Percentiles rank a stretch among this genome's conserved stretches.
phyloP scores from a whole-genome alignment of 2,113 vertebrate species.

The Burhinus oedicnemus region DNA sequence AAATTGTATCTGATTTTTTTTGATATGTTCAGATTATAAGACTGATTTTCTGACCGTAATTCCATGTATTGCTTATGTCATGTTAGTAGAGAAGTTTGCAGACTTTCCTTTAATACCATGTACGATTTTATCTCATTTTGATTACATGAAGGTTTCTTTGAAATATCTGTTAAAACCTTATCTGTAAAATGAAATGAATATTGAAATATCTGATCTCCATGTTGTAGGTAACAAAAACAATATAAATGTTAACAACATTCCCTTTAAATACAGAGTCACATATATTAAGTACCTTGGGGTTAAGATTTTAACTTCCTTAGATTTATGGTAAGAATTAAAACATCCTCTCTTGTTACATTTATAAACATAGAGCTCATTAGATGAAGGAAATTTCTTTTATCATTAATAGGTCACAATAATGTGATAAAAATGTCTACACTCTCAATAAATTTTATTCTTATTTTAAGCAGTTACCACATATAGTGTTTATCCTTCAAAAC shows the following conservation, averaged over 20 bases:
- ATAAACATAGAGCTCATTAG: conserved; percentile 72
- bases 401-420: conserved; percentile 74
- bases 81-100: not conserved
- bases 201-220: conserved; percentile 19
- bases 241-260: conserved; percentile 41
- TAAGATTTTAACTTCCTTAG: conserved; percentile 68
- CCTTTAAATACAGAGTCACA: conserved; percentile 61
- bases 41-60: not conserved
- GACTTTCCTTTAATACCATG: not conserved
- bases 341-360: conserved; percentile 54
- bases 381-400: conserved; percentile 77
- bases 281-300: conserved; percentile 56
- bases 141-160: not conserved
- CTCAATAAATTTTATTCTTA: conserved; percentile 65
- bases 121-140: not conserved
- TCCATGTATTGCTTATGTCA: not conserved
- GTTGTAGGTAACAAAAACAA: conserved; percentile 54
- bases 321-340: conserved; percentile 71
- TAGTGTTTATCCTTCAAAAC: conserved; percentile 72
- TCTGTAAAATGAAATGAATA: conserved; percentile 45
- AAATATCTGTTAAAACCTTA: not conserved
- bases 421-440: conserved; percentile 69
- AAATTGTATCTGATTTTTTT: not conserved
- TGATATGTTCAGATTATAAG: not conserved
- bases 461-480: conserved; percentile 70